Evolutionary conservation across 2,113 vertebrate species (phyloP), one percentile per base, ranked within the genome.

Genomic region (Corythaeola cristata): DNA sequence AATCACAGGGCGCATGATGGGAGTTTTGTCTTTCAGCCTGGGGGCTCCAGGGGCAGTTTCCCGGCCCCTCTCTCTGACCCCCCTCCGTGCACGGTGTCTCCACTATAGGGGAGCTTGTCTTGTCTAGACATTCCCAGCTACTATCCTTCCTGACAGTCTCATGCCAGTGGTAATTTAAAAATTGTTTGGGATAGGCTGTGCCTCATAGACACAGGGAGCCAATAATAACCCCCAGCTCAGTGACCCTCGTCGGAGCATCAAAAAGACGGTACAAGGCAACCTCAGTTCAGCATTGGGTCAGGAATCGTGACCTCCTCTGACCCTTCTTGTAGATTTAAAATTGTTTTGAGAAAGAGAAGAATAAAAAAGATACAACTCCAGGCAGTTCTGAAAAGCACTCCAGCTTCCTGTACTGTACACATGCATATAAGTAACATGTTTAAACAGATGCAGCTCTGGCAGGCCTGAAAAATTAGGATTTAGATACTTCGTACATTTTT

Each of bases 121-220:
- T 97, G 97, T 97, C 98, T 96, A 98, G 98, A 98, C 97, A 88
- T 94, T 94, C 97, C 83, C 89, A 88, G 91, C 92, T 77, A 53
- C 93, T 44, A 47, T 75, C 91, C 63, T 93, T 97, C 94, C 97
- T 89, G 95, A 97, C 97, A 96, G 97, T 90, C 97, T 96, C 98
- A 98, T 95, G 98, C 97, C 98, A 98, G 96, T 88, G 97, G 98
- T 98, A 98, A 98, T 98, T 98, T 97, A 89, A 72, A 98, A 97
- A 98, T 98, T 98, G 98, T 98, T 97, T 97, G 88, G 94, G 98
- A 96, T 96, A 95, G 97, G 95, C 89, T 96, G 87, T 77, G 95
- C 93, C 97, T 96, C 80, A 13, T 64, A 97, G 93, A 96, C 92
- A 56, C 97, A 89, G 97, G 97, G 97, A 97, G 96, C 97, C 97